Conservation (phyloP, 1,140 invertebrate species). For the Campodea augens region DNA sequence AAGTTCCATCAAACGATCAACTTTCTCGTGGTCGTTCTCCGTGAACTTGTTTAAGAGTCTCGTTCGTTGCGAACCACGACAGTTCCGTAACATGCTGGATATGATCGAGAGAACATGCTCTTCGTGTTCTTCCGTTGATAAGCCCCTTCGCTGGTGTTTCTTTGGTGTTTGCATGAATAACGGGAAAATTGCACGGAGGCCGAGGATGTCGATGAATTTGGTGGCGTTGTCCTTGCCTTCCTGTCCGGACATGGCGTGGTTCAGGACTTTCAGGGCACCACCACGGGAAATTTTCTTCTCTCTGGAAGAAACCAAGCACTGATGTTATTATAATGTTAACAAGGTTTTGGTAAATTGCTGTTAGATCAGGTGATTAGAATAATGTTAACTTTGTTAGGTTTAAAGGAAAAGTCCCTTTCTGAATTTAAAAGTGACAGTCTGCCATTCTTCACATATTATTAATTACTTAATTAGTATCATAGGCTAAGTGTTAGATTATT, state of each 20-base stretch:
- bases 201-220: slow-evolving; percentile 97
- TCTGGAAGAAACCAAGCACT: slow-evolving; percentile 27
- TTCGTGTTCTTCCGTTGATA: slow-evolving; percentile 81
- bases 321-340: slow-evolving; percentile 6
- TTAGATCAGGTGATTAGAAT: too few relatives aligned
- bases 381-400: too few relatives aligned
- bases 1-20: slow-evolving; percentile 84
- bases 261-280: slow-evolving; percentile 88
- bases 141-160: slow-evolving; percentile 59
- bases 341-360: too few relatives aligned
- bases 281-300: slow-evolving; percentile 94
- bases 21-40: slow-evolving; percentile 97
- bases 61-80: slow-evolving; percentile 70
- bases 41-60: slow-evolving; percentile 87
- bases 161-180: slow-evolving; percentile 98
- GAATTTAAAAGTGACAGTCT: too few relatives aligned
- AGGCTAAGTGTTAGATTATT: too few relatives aligned
- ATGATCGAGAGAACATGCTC: slow-evolving; percentile 92
- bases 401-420: too few relatives aligned
- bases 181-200: slow-evolving; percentile 88
- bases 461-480: too few relatives aligned
- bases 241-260: slow-evolving; percentile 82
- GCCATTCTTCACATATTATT: too few relatives aligned
- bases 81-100: slow-evolving; percentile 79
- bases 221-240: slow-evolving; percentile 92